phyloP scores from a whole-genome alignment of 30 jellyfish, hydroid and myxozoan species.

The Aurelia coerulea region DNA sequence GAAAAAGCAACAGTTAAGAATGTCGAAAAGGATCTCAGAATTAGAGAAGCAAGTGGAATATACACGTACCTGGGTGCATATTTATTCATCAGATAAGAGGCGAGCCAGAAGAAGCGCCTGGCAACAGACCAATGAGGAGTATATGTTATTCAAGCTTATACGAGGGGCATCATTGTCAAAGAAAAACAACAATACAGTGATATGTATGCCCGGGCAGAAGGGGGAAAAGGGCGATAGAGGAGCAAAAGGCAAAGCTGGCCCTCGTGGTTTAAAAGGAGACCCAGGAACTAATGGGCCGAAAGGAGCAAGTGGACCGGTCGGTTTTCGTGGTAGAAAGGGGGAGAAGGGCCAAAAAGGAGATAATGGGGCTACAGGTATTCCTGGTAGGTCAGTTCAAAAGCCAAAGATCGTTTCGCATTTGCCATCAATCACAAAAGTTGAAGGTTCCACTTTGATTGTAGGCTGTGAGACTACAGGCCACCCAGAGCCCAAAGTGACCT shows the following conservation, averaged over 20 bases:
- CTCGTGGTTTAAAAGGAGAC: constrained; percentile 33
- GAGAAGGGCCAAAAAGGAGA: background rate
- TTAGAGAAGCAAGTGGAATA: too few species aligned
- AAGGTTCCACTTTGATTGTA: background rate
- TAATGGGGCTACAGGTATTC: background rate
- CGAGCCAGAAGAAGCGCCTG: too few species aligned
- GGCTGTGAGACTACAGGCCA: constrained; percentile 16
- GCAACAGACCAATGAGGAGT: too few species aligned
- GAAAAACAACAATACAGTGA: background rate
- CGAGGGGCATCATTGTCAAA: background rate
- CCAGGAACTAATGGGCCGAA: background rate
- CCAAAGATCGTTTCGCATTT: constrained; percentile 10
- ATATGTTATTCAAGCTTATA: background rate
- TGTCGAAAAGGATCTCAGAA: too few species aligned
- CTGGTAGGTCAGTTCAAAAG: constrained; percentile 26
- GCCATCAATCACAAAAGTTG: background rate
- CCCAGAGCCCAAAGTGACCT: constrained; percentile 34
- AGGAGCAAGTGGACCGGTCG: background rate
- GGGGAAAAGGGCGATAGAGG: constrained; percentile 34
- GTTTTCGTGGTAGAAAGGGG: background rate
- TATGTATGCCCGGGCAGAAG: constrained; percentile 11
- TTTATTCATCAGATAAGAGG: too few species aligned
- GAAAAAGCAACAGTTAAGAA: too few species aligned
- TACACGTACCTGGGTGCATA: too few species aligned
- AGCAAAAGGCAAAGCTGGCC: constrained; percentile 17